Evolutionary conservation across 1,140 invertebrate genomes (phyloP).

Genomic region (Thaumatotibia leucotreta): DNA sequence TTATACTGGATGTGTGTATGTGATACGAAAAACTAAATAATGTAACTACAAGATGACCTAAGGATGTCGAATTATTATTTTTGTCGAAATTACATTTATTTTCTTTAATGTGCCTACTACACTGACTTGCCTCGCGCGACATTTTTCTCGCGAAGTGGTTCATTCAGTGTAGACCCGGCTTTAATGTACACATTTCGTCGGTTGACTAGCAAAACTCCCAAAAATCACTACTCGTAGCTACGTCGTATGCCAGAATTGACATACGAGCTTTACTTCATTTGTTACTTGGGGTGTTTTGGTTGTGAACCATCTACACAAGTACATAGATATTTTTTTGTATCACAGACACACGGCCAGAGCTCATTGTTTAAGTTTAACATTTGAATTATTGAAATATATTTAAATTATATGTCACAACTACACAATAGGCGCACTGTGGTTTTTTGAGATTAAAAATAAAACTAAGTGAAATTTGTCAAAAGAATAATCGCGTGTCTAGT

Average conservation of each 20-base stretch:
- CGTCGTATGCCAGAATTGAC: background rate
- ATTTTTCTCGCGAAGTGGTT: too few species aligned
- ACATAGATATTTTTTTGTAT: background rate
- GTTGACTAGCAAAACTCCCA: too few species aligned
- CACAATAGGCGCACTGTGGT: background rate
- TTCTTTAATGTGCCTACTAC: too few species aligned
- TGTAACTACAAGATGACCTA: too few species aligned
- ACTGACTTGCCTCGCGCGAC: too few species aligned
- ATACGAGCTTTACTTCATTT: background rate
- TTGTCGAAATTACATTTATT: too few species aligned
- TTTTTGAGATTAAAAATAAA: background rate
- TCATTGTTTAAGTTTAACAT: conserved; percentile 12
- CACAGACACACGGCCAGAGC: background rate
- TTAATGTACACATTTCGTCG: background rate
- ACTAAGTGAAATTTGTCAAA: background rate
- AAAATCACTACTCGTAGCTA: background rate
- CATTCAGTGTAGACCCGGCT: too few species aligned
- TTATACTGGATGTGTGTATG: background rate
- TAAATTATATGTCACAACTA: conserved; percentile 2
- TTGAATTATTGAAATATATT: conserved; percentile 1
- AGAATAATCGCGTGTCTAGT: background rate
- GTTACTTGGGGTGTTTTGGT: background rate
- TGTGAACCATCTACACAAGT: background rate
- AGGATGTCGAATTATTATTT: too few species aligned
- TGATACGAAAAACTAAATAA: background rate